phyloP scores from a whole-genome alignment of 2,113 vertebrate species.

The Oceanodroma tethys region DNA sequence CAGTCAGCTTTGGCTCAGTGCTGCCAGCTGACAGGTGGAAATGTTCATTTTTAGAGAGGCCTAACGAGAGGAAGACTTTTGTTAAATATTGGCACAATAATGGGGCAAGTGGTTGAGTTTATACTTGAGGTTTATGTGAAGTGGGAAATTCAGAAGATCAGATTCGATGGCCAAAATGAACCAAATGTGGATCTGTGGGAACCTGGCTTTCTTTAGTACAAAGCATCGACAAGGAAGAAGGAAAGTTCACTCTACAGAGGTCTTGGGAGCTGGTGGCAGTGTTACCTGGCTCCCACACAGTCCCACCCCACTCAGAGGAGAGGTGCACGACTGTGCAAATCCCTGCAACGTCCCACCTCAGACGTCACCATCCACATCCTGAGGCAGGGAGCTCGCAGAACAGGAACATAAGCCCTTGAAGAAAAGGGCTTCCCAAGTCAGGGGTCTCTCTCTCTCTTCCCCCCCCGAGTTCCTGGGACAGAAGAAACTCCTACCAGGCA shows the following conservation, averaged over 20 bases:
- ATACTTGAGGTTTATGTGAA: background rate
- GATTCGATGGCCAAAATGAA: background rate
- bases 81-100: background rate
- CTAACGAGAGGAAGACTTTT: background rate
- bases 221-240: background rate
- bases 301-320: background rate
- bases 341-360: background rate
- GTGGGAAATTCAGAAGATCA: background rate
- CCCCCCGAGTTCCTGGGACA: background rate
- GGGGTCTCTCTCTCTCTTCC: too few relatives aligned
- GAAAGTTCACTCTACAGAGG: background rate
- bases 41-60: background rate
- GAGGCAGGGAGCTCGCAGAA: background rate
- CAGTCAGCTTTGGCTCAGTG: background rate
- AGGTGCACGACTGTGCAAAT: background rate
- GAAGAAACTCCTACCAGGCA: background rate
- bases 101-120: background rate
- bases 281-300: background rate
- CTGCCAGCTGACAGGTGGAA: background rate
- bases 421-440: background rate
- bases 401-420: background rate
- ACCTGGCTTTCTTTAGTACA: background rate
- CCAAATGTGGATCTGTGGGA: background rate
- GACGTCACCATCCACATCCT: background rate
- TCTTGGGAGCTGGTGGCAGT: background rate